phyloP scores from a whole-genome alignment of 2,797 vertebrate species.

The Gorsachius magnificus region DNA sequence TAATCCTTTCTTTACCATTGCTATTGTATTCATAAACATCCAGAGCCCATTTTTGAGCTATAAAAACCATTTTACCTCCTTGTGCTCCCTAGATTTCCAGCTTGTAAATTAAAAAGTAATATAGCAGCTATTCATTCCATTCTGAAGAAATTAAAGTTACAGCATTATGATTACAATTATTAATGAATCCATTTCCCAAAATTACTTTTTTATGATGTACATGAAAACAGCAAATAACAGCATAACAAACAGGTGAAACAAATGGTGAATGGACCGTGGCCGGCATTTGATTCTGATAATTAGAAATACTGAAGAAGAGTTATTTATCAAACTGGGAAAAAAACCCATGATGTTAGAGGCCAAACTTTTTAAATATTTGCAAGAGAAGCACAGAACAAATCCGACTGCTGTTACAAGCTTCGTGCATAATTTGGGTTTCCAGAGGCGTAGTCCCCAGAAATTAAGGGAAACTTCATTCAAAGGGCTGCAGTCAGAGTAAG shows the following conservation, averaged over 20 bases:
- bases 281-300: slow-evolving; percentile 43
- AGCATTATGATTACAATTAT: slow-evolving; percentile 15
- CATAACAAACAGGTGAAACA: slow-evolving; percentile 22
- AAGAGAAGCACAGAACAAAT: neutral
- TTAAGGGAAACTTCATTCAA: neutral
- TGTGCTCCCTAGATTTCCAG: neutral
- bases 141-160: slow-evolving; percentile 45
- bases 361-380: neutral
- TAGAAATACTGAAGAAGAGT: slow-evolving; percentile 14
- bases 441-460: neutral
- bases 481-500: neutral
- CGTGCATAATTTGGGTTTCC: slow-evolving; percentile 29
- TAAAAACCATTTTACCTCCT: neutral
- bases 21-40: neutral
- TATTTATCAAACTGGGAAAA: neutral
- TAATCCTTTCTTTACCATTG: neutral
- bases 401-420: neutral
- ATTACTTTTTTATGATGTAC: slow-evolving; percentile 7
- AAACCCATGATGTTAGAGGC: neutral
- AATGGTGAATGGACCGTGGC: neutral
- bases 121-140: neutral
- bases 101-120: slow-evolving; percentile 41
- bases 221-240: neutral
- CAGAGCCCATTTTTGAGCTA: neutral
- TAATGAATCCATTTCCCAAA: slow-evolving; percentile 14